These are phyloP conservation scores for Clupea harengus DNA, from an alignment of 2,113 vertebrate species.

Conservation along the genomic window DNA sequence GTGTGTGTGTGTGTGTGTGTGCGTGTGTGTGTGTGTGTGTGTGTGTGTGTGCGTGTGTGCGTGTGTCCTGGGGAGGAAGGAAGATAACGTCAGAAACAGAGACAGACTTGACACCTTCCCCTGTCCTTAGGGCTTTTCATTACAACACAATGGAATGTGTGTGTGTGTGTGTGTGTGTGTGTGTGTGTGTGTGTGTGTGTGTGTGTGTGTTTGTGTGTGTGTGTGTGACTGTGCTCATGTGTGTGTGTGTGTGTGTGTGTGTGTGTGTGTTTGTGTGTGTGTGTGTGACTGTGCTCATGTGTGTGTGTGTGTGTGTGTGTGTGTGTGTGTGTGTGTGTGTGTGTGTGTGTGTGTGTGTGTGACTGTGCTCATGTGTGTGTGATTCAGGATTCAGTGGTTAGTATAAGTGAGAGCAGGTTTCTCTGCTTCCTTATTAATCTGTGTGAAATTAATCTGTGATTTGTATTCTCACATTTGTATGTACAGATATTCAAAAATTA, in stretches of 20 bases:
- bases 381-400: not conserved
- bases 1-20: not conserved
- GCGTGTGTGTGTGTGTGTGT: not conserved
- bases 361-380: constrained; percentile 45
- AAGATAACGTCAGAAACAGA: constrained; percentile 7
- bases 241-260: not conserved
- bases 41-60: not conserved
- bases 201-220: constrained; percentile 31
- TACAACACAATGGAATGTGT: constrained; percentile 48
- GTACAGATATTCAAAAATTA: not conserved
- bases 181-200: constrained; percentile 5
- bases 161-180: constrained; percentile 29
- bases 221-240: constrained; percentile 46
- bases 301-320: constrained; percentile 30
- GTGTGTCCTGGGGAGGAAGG: not conserved
- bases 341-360: constrained; percentile 30
- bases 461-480: not conserved
- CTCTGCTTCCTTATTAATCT: not conserved
- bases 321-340: constrained; percentile 17
- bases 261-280: not conserved
- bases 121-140: constrained; percentile 61
- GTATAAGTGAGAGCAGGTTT: not conserved
- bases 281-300: constrained; percentile 26
- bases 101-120: constrained; percentile 65
- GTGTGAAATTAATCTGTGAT: not conserved